phyloP scores from a whole-genome alignment of 2,113 vertebrate genomes.

The Menidia beryllina region DNA sequence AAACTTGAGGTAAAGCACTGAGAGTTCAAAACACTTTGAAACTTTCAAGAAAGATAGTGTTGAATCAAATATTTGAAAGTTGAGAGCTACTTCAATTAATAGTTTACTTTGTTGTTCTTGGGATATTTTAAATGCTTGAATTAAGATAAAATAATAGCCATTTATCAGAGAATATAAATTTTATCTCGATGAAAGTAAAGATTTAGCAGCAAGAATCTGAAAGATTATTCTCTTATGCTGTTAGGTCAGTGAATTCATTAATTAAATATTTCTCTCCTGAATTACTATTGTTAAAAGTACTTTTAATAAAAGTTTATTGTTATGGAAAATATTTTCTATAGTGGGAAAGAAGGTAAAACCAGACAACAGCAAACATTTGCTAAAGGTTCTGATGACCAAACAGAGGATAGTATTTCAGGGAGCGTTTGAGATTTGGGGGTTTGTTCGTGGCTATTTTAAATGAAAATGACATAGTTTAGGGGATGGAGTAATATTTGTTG shows the following conservation, averaged over 20 bases:
- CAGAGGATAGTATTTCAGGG: constrained; percentile 21
- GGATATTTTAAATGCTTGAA: neutral
- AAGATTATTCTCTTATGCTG: neutral
- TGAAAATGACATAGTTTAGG: neutral
- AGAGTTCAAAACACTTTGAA: neutral
- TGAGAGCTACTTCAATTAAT: neutral
- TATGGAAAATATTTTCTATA: constrained; percentile 46
- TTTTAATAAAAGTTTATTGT: constrained; percentile 44
- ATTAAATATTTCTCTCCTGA: neutral
- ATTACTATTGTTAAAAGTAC: constrained; percentile 18
- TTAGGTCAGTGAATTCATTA: neutral
- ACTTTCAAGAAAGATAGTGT: neutral
- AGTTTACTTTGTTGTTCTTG: neutral
- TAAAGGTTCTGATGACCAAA: constrained; percentile 61
- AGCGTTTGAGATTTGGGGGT: constrained; percentile 19
- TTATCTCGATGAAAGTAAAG: neutral
- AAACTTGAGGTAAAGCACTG: neutral
- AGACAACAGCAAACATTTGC: constrained; percentile 39
- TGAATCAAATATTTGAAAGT: neutral
- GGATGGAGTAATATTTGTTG: neutral
- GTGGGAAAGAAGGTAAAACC: constrained; percentile 52
- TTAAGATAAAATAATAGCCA: neutral
- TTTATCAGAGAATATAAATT: neutral
- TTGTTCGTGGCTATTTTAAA: neutral
- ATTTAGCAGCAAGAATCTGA: neutral